These are phyloP conservation scores for Brachionus paranguensis DNA, from an alignment of 1,140 invertebrate genomes.

Conservation along the genomic window DNA sequence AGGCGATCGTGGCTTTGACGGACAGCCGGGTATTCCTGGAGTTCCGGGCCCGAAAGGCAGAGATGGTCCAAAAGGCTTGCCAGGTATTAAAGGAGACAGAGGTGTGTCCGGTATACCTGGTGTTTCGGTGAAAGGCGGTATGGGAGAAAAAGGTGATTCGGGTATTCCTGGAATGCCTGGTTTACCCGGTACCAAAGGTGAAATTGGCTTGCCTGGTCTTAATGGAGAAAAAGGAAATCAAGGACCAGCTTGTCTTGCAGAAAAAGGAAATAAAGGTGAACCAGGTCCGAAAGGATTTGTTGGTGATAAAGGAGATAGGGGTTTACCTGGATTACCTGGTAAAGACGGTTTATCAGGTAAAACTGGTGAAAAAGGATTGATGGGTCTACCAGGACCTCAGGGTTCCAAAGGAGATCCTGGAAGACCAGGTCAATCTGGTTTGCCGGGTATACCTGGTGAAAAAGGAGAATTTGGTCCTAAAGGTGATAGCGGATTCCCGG, in stretches of 20 bases:
- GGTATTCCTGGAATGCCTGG: constrained; percentile 32
- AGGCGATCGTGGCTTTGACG: not conserved
- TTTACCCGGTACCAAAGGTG: constrained; percentile 31
- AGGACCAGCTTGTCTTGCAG: constrained; percentile 35
- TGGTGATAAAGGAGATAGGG: constrained; percentile 12
- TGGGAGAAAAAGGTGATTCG: constrained; percentile 9
- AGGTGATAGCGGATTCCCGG: constrained; percentile 57
- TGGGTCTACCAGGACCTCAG: not conserved
- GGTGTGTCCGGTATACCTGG: constrained; percentile 5
- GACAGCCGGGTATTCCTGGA: constrained; percentile 25
- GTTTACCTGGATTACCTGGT: constrained; percentile 37
- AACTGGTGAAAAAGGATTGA: not conserved
- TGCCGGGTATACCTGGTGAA: constrained; percentile 39
- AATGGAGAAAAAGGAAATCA: not conserved
- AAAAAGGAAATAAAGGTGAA: not conserved
- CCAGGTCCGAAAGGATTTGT: not conserved
- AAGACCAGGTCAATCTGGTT: constrained; percentile 22
- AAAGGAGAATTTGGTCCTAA: constrained; percentile 35
- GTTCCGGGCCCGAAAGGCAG: not conserved
- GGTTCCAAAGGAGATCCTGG: constrained; percentile 29
- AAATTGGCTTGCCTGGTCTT: not conserved
- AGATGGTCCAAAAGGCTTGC: not conserved
- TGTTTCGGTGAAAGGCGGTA: not conserved
- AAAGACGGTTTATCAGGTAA: not conserved
- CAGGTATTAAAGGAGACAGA: not conserved